Conservation (phyloP, 92 coral and sea anemone genomes). For the Chrysogorgia sp. region DNA sequence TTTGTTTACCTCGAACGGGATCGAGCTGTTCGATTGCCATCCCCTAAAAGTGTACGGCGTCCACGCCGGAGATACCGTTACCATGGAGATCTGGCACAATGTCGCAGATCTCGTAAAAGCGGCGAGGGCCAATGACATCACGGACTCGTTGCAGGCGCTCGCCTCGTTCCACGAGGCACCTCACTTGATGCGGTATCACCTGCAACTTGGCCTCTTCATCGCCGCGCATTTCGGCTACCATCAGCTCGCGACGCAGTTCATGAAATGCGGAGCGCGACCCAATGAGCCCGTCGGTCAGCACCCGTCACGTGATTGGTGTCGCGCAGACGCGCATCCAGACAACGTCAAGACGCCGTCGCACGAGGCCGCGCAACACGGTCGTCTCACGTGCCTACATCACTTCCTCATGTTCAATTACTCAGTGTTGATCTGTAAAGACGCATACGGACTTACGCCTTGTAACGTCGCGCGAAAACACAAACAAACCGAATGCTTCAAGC, state of each 20-base stretch:
- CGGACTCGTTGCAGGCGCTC: slow-evolving; percentile 77
- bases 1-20: slow-evolving; percentile 67
- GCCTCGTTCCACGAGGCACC: slow-evolving; percentile 80
- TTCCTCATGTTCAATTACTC: slow-evolving; percentile 87
- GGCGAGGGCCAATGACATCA: slow-evolving; percentile 81
- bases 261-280: slow-evolving; percentile 89
- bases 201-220: slow-evolving; percentile 78
- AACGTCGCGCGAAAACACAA: slow-evolving; percentile 80
- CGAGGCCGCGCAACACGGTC: slow-evolving; percentile 91
- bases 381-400: slow-evolving; percentile 70
- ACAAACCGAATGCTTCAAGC: slow-evolving; percentile 88
- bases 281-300: slow-evolving; percentile 93
- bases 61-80: slow-evolving; percentile 73
- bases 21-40: slow-evolving; percentile 88
- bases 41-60: slow-evolving; percentile 77
- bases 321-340: slow-evolving; percentile 70
- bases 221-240: slow-evolving; percentile 93
- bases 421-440: slow-evolving; percentile 86
- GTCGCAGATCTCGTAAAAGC: slow-evolving; percentile 80
- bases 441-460: slow-evolving; percentile 86
- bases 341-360: slow-evolving; percentile 85
- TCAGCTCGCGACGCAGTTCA: slow-evolving; percentile 83
- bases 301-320: slow-evolving; percentile 96
- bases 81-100: slow-evolving; percentile 92
- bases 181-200: slow-evolving; percentile 77